Conservation (phyloP, 1,140 invertebrate species). For the Lepidostoma basale region DNA sequence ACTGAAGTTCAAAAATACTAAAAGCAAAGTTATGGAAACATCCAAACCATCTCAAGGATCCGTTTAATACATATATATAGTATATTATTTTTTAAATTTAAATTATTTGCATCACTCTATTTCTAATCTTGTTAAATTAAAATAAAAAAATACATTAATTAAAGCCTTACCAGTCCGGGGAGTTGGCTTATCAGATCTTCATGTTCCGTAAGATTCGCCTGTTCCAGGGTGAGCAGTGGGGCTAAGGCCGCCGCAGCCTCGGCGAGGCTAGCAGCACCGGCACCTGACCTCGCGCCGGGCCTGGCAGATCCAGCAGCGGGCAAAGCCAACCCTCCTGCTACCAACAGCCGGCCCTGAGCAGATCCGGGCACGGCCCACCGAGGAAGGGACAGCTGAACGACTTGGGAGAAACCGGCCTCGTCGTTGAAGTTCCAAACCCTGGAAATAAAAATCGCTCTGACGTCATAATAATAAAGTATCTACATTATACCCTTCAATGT, state of each 20-base stretch:
- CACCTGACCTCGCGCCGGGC: slow-evolving; percentile 51
- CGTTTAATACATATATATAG: too few species aligned
- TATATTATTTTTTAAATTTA: too few species aligned
- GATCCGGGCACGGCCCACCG: slow-evolving; percentile 67
- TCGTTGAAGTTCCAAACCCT: slow-evolving; percentile 73
- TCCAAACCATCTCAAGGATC: too few species aligned
- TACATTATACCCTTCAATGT: not conserved
- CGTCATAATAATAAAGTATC: not conserved
- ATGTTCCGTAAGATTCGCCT: slow-evolving; percentile 41
- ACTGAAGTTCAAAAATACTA: too few species aligned
- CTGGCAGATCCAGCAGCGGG: slow-evolving; percentile 53
- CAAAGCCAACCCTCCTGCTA: slow-evolving; percentile 65
- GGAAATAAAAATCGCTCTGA: slow-evolving; percentile 27
- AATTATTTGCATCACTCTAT: too few species aligned
- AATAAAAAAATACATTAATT: not conserved
- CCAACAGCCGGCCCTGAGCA: slow-evolving; percentile 63
- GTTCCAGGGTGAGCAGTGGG: slow-evolving; percentile 45
- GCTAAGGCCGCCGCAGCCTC: slow-evolving; percentile 52
- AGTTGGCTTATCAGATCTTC: slow-evolving; percentile 58
- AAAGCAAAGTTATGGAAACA: too few species aligned
- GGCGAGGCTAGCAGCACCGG: slow-evolving; percentile 48
- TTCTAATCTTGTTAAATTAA: too few species aligned
- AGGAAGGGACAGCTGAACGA: slow-evolving; percentile 66
- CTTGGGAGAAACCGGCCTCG: slow-evolving; percentile 70
- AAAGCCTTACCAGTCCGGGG: slow-evolving; percentile 59